Evolutionary conservation across 2,888 invertebrate genomes (phyloP), one percentile per base, ranked within the genome.

Genomic region (Ephialtes manifestator): DNA sequence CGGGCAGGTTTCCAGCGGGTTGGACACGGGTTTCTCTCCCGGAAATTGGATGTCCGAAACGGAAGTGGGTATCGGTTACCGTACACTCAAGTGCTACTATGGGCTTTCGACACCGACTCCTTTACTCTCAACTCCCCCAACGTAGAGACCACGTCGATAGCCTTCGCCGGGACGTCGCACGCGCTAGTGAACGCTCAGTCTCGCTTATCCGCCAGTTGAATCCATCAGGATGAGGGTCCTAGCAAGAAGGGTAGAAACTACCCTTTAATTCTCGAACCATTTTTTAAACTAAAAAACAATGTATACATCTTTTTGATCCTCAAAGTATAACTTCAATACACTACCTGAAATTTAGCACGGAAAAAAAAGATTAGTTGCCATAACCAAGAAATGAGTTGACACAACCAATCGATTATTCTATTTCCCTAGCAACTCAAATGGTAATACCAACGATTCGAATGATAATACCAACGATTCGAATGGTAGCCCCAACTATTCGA

Each of bases 11-110:
- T 85, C 78, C 74, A 85, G 70, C 31, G 75, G 48, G 68, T 43
- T 70, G 81, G 81, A 81, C 78, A 75, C 70, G 58, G 72, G 76
- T 81, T 75, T 81, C 77, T 39, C 46, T 4, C 55, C 81, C 81
- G 84, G 84, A 85, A 85, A 85, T 85, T 85, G 81, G 75, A 85
- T 85, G 81, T 70, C 71, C 81, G 75, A 85, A 68, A 79, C 81
- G 84, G 84, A 85, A 81, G 84, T 81, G 81, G 78, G 63, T 85
- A 85, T 81, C 81, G 78, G 81, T 78, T 85, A 75, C 43, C 78
- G 77, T 77, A 84, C 77, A 84, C 81, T 74, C 53, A 53, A 81
- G 81, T 55, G 81, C 81, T 51, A 77, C 77, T 68, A 75, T 70
- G 60, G 20, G 46, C 60, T 31, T 53, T 74, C 74, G 77, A 78